phyloP scores from a whole-genome alignment of 1,140 invertebrate species.

The Heliothis subflexa region DNA sequence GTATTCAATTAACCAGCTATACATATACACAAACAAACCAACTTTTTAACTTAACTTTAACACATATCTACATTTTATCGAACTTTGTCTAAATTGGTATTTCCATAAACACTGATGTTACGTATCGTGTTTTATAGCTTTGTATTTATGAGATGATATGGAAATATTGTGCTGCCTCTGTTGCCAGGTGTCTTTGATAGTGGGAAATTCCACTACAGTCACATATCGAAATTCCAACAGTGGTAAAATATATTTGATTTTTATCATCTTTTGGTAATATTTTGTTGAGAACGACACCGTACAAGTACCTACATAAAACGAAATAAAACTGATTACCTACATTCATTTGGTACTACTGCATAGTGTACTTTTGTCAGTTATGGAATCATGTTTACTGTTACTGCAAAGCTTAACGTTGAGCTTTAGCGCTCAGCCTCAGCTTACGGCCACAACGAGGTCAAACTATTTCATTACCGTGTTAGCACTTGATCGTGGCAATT shows the following conservation, averaged over 20 bases:
- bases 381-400: not conserved
- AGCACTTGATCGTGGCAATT: no score
- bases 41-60: constrained; percentile 5
- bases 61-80: constrained; percentile 16
- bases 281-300: not conserved
- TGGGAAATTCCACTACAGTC: constrained; percentile 61
- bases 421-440: no score
- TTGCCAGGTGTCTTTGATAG: constrained; percentile 59
- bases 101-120: constrained; percentile 45
- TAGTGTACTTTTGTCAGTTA: not conserved
- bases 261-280: constrained; percentile 23
- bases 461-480: constrained; percentile 56
- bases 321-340: no score
- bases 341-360: not conserved
- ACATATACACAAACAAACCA: no score
- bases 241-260: constrained; percentile 11
- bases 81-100: constrained; percentile 42
- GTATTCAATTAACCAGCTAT: no score
- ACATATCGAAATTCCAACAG: constrained; percentile 43
- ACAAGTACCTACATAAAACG: no score
- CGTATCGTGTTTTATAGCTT: constrained; percentile 61
- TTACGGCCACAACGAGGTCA: constrained; percentile 6
- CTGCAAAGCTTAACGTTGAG: not conserved
- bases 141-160: constrained; percentile 56
- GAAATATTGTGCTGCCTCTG: constrained; percentile 52